phyloP scores from a whole-genome alignment of 1,140 invertebrate species.

The Drosophila mauritiana region DNA sequence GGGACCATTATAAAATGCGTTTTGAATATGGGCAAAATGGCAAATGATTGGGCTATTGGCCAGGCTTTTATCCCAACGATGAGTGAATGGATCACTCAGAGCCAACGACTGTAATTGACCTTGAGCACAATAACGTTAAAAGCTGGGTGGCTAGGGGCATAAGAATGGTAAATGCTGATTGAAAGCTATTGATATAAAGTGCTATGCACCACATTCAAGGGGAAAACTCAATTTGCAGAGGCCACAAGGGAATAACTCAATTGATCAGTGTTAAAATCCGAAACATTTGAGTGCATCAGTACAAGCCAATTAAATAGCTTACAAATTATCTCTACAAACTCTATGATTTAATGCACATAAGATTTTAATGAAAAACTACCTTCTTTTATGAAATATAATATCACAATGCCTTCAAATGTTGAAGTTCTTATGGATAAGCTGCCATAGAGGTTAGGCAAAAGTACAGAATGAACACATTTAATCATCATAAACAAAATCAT shows the following conservation, averaged over 20 bases:
- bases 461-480: neutral
- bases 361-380: no score
- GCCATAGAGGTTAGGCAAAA: no score
- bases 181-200: slow-evolving; percentile 44
- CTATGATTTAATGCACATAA: no score
- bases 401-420: no score
- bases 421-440: no score
- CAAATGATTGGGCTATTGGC: slow-evolving; percentile 45
- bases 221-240: slow-evolving; percentile 6
- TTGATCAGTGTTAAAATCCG: neutral
- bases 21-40: slow-evolving; percentile 47
- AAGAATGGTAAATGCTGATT: slow-evolving; percentile 38
- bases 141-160: neutral
- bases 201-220: slow-evolving; percentile 28
- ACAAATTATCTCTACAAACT: no score
- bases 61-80: slow-evolving; percentile 25
- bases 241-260: slow-evolving; percentile 12
- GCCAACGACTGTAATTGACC: slow-evolving; percentile 52
- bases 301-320: no score
- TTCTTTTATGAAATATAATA: no score
- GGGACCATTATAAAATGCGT: slow-evolving; percentile 47
- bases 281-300: no score
- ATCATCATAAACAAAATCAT: neutral
- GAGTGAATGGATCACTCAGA: slow-evolving; percentile 45
- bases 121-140: slow-evolving; percentile 4